Percentiles rank a stretch among this genome's conserved stretches.
Conservation (phyloP, 2,113 vertebrate genomes). For the Hystrix brachyura region DNA sequence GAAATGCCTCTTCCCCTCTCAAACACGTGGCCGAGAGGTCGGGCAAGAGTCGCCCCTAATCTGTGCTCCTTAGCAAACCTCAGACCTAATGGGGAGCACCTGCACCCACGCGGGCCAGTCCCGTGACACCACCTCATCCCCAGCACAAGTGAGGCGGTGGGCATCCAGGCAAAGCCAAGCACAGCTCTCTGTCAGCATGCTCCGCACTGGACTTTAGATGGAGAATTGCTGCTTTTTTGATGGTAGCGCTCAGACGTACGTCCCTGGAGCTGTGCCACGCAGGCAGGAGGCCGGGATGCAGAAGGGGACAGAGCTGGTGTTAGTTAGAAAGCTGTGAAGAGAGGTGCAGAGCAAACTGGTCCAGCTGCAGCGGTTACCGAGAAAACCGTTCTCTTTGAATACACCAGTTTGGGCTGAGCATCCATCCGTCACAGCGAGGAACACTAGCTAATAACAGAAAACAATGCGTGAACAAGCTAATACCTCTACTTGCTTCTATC, state of each 20-base stretch:
- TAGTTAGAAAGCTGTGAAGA: not conserved
- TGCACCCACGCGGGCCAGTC: not conserved
- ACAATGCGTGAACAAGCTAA: not conserved
- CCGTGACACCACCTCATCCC: not conserved
- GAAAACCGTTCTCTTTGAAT: not conserved
- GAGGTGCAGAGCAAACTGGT: not conserved
- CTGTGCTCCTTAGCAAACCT: not conserved
- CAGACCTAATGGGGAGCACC: no score
- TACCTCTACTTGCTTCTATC: not conserved
- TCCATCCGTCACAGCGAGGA: not conserved
- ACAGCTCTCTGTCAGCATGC: not conserved
- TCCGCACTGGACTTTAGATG: not conserved
- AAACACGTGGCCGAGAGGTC: not conserved
- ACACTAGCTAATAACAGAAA: not conserved
- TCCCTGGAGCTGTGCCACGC: not conserved
- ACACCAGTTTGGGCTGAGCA: not conserved
- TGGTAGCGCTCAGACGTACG: not conserved
- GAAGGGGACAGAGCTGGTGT: not conserved
- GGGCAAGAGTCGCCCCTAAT: not conserved
- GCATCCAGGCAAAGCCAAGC: not conserved
- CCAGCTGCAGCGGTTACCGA: not conserved
- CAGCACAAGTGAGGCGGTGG: not conserved
- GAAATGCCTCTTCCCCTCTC: not conserved
- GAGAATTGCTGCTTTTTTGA: not conserved
- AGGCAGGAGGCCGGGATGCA: not conserved